A percentile compares a stretch with the other conserved stretches of the same genome.
Conservation (phyloP, 2,888 invertebrate species). For the Epistrophe eligans region DNA sequence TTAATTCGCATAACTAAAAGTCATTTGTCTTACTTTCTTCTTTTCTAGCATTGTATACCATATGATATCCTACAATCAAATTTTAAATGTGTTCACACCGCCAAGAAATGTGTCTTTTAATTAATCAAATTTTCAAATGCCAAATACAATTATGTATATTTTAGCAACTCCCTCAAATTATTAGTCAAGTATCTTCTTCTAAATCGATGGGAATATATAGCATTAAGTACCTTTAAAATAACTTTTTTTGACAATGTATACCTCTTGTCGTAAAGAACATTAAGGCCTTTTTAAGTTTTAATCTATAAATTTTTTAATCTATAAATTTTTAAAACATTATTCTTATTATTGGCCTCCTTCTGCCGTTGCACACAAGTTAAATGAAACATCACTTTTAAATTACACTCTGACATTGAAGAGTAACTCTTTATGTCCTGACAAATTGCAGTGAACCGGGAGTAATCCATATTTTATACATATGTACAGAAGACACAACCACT, state of each 20-base stretch:
- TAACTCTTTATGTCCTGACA: constrained; percentile 71
- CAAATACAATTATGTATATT: background rate
- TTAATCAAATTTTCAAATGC: background rate
- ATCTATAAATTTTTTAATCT: background rate
- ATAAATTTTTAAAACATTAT: background rate
- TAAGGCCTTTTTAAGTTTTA: no score
- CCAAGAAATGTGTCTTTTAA: background rate
- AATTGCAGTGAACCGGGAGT: constrained; percentile 59
- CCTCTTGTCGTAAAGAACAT: no score
- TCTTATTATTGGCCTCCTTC: constrained; percentile 1
- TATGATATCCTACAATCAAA: no score
- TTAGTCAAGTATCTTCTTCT: constrained; percentile 1
- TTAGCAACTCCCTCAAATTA: background rate
- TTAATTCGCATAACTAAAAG: no score
- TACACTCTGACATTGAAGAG: constrained; percentile 49
- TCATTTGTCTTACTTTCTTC: no score
- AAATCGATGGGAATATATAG: no score
- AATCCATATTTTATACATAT: constrained; percentile 46
- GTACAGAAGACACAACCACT: constrained; percentile 36
- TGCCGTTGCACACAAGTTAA: constrained; percentile 19
- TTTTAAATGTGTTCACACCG: background rate
- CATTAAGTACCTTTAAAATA: no score
- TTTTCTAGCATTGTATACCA: no score
- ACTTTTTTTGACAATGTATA: no score
- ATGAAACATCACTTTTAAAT: constrained; percentile 56